These are phyloP conservation scores for Aythya fuligula DNA, from an alignment of 2,797 vertebrate genomes.

Conservation along the genomic window DNA sequence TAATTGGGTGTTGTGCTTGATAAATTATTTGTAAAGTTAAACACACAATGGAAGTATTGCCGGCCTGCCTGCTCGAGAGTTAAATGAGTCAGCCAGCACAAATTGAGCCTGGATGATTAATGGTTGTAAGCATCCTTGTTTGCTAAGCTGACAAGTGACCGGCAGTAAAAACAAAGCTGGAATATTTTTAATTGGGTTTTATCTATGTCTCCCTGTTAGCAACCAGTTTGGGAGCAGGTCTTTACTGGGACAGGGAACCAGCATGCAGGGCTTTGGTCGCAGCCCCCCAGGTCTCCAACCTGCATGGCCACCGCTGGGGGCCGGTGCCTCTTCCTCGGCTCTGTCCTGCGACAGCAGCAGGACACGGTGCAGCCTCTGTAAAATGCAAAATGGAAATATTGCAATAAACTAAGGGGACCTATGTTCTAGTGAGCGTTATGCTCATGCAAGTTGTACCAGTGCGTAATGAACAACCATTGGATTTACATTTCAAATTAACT, in stretches of 20 bases:
- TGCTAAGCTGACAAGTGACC: constrained; percentile 16
- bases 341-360: background rate
- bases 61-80: background rate
- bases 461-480: background rate
- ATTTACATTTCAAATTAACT: constrained; percentile 31
- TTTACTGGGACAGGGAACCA: background rate
- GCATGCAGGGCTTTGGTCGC: fast-evolving
- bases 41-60: background rate
- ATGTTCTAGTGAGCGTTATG: background rate
- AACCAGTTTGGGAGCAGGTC: background rate
- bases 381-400: background rate
- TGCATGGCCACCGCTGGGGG: fast-evolving
- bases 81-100: background rate
- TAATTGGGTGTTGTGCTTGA: constrained; percentile 55
- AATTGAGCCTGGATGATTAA: constrained; percentile 28
- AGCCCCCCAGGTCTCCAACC: fast-evolving
- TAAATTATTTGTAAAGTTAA: constrained; percentile 61
- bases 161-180: background rate
- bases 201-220: background rate
- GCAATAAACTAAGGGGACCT: background rate
- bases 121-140: background rate
- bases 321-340: background rate
- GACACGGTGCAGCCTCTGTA: background rate
- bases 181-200: constrained; percentile 6
- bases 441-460: background rate